Evolutionary conservation across 2,888 invertebrate species (phyloP).

Genomic region (Lasioglossum calceatum): DNA sequence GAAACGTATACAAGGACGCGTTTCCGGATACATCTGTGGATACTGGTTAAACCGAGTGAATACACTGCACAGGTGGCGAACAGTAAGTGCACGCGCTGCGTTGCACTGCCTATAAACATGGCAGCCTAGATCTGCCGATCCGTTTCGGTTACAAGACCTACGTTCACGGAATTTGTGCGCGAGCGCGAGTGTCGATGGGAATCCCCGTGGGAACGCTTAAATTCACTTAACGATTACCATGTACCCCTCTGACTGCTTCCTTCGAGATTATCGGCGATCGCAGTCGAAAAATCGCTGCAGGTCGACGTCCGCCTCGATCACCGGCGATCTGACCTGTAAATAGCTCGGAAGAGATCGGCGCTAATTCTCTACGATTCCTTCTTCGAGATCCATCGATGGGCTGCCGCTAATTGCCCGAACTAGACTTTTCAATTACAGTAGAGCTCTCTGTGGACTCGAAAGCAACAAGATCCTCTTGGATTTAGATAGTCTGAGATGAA

Average conservation of each 20-base stretch:
- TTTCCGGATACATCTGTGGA: constrained; percentile 39
- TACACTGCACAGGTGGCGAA: constrained; percentile 56
- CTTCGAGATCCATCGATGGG: neutral
- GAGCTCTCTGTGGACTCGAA: neutral
- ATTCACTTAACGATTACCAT: constrained; percentile 59
- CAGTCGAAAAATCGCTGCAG: constrained; percentile 23
- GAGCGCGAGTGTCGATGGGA: constrained; percentile 10
- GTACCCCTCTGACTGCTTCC: constrained; percentile 13
- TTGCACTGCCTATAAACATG: constrained; percentile 65
- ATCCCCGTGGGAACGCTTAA: constrained; percentile 71
- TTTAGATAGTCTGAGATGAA: neutral
- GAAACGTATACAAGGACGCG: constrained; percentile 59
- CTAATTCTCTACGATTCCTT: neutral
- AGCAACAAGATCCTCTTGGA: neutral
- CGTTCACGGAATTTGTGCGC: constrained; percentile 50
- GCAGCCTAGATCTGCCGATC: constrained; percentile 63
- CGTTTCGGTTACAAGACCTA: constrained; percentile 63
- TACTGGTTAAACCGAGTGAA: constrained; percentile 57
- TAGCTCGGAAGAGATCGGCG: neutral
- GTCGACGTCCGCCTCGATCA: neutral
- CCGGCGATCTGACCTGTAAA: constrained; percentile 15
- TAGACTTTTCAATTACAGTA: neutral
- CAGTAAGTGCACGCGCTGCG: constrained; percentile 63
- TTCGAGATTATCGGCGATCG: constrained; percentile 22
- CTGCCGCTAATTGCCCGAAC: neutral